Evolutionary conservation across 2,113 vertebrate species (phyloP), one percentile per base, ranked within the genome.

Genomic region (Tor tambroides): DNA sequence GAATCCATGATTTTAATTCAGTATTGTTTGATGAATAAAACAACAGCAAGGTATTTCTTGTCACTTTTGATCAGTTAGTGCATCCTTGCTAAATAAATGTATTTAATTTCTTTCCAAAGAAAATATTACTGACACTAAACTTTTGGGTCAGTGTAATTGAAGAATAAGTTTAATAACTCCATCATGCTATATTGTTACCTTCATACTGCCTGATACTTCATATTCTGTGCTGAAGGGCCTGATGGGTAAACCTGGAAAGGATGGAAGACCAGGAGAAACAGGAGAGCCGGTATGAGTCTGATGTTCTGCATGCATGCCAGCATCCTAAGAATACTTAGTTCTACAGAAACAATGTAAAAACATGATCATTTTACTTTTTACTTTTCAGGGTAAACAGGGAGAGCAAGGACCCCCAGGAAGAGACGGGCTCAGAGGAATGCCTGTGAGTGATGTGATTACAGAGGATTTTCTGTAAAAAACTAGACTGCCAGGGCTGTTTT

Each of bases 241-340:
- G 90, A 92, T 95, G 91, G 98, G 98, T 21, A 98, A 95, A 85
- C 95, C 95, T 0, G 98, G 98, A 86, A 97, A 98, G 92, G 97
- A 97, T 59, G 98, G 98, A 23, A 93, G 95, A 69, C 95, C 95
- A 54, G 98, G 98, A 38, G 92, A 96, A 90, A 90, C 93, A 2
- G 98, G 98, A 88, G 97, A 98, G 77, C 90, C 95, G 85, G 97
- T 98, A 93, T 95, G 96, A 87, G 43, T 61, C 11, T n/a, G 41
- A 59, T 84, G 7, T 54, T 61, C 28, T 32, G 8, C 2, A 3
- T 51, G 49, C 49, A 51, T 46, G 4, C 61, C 46, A 51, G 2
- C 32, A 38, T 19, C 74, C 32, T 1, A 51, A 9, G 23, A 14
- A 61, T 30, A 1, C 21, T 51, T 14, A 79, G 21, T 23, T 35